Conservation (phyloP, 2,113 vertebrate species). For the Podilymbus podiceps region DNA sequence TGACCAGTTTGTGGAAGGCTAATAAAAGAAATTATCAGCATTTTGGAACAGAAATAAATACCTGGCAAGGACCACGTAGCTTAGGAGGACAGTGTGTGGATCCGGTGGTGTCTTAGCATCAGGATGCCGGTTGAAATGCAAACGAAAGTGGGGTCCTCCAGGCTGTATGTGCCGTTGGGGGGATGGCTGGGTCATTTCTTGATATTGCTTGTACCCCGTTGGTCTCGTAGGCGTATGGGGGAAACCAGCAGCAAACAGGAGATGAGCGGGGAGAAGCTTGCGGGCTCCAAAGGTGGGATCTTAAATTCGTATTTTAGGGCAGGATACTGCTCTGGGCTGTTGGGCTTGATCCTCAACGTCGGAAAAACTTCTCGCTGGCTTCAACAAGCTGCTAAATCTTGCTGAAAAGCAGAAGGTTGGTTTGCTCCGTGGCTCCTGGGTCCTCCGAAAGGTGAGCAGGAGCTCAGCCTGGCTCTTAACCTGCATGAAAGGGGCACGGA, state of each 20-base stretch:
- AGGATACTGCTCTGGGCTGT: background rate
- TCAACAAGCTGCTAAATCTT: background rate
- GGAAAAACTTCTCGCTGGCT: background rate
- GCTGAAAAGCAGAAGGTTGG: background rate
- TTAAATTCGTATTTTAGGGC: background rate
- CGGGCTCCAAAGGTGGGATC: background rate
- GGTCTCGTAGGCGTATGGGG: accelerated
- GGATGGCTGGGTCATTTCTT: background rate
- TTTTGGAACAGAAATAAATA: background rate
- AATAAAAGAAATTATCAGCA: background rate
- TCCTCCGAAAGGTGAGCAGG: background rate
- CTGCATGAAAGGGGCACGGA: accelerated
- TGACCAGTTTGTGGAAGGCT: background rate
- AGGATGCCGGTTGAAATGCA: background rate
- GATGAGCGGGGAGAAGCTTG: background rate
- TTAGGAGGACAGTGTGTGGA: background rate
- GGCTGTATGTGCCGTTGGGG: background rate
- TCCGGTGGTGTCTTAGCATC: background rate
- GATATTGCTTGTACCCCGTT: background rate
- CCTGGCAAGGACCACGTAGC: background rate
- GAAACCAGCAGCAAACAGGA: background rate
- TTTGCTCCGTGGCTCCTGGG: background rate
- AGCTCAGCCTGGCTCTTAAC: background rate
- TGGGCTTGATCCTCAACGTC: accelerated
- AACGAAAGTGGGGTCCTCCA: background rate